Base-by-base conservation (phyloP, 2,797 vertebrate genomes). In the Huso huso region DNA sequence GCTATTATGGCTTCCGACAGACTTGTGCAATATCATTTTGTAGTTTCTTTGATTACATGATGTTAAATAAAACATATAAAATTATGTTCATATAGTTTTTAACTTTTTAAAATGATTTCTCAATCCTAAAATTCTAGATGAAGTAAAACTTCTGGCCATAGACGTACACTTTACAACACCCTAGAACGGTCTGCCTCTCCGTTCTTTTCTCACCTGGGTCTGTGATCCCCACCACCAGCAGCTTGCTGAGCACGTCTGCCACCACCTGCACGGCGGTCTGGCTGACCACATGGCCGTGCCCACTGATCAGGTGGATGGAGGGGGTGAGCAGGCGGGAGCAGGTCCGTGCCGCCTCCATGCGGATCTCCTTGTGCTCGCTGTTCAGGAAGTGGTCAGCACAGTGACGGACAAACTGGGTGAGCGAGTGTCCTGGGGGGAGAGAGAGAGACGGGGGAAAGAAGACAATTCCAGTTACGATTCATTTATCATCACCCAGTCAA, bases 281-380 rank as follows among this genome's bases (percentile, higher is more conserved):
- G 84, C 97, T 99, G 68, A 97, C 94, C 73, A 96, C 94, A 0
- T 98, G 93, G 1, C 92, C 90, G 0, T 94, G 97, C 55, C 95
- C 94, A 0, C 93, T 96, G 83, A 96, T 93, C 70, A 96, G 71
- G 81, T 99, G 95, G 76, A 99, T 95, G 76, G 96, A 98, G 18
- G 97, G 97, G 0, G 95, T 97, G 11, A 99, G 94, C 64, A 99
- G 80, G 51, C 95, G 95, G 0, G 96, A 99, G 81, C 97, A 99
- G 8, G 96, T 99, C 49, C 96, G 93, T 0, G 97, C 93, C 0
- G 95, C 95, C 66, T 99, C 97, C 95, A 99, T 98, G 6, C 97
- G 91, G 75, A 99, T 92, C 79, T 98, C 97, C 83, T 99, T 99
- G 87, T 99, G 95, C n/a, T 99, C 97, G 0, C 97, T 99, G 87